Percentiles rank a stretch among this genome's conserved stretches.
Evolutionary conservation across 2,888 invertebrate genomes (phyloP).

Genomic region (Apodemia hepburni): DNA sequence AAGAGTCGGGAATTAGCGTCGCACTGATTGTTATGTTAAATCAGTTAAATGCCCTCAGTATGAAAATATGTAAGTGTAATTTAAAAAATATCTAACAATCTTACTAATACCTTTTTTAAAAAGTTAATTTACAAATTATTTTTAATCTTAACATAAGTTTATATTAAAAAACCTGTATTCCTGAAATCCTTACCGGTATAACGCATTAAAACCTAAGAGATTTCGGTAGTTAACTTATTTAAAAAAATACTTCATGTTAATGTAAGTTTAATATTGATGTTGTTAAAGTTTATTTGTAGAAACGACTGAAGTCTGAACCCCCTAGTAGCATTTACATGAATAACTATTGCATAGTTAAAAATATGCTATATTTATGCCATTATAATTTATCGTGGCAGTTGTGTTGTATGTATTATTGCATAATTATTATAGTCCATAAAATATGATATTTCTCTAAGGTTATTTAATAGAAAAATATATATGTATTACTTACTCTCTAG

Average conservation of each 20-base stretch:
- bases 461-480: too few relatives aligned
- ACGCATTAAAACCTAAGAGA: neutral
- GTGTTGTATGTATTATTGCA: neutral
- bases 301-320: constrained; percentile 6
- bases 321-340: neutral
- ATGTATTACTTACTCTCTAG: too few relatives aligned
- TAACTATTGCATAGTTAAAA: neutral
- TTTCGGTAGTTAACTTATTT: neutral
- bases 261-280: constrained; percentile 10
- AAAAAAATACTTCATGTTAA: neutral
- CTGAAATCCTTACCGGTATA: neutral
- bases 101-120: neutral
- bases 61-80: neutral
- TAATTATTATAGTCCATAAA: too few relatives aligned
- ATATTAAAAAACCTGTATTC: neutral
- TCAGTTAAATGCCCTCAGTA: neutral
- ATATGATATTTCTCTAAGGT: too few relatives aligned
- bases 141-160: neutral
- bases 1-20: too few relatives aligned
- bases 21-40: too few relatives aligned
- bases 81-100: neutral
- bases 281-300: constrained; percentile 12
- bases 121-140: neutral
- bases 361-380: neutral
- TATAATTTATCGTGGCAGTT: neutral